These are phyloP conservation scores for Diogma glabrata DNA, from an alignment of 2,888 invertebrate genomes.

Conservation along the genomic window DNA sequence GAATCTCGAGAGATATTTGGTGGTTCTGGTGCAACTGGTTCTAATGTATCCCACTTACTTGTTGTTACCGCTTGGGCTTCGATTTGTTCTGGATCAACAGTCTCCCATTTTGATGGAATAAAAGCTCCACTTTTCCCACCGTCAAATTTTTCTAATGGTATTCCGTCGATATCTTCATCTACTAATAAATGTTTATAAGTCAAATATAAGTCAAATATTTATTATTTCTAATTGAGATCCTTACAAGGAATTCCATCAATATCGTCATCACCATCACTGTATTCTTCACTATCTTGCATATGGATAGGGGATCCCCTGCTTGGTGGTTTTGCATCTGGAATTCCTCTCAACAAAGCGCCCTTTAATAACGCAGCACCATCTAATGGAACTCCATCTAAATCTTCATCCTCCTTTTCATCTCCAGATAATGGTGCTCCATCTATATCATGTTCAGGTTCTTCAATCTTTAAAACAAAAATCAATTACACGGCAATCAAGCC, in stretches of 20 bases:
- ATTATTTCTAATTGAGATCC: constrained; percentile 16
- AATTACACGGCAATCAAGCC: neutral
- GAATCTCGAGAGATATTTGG: constrained; percentile 31
- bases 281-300: constrained; percentile 20
- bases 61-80: constrained; percentile 77
- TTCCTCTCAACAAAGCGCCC: constrained; percentile 44
- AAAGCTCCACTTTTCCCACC: constrained; percentile 45
- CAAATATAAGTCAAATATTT: neutral
- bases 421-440: constrained; percentile 40
- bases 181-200: too few relatives aligned
- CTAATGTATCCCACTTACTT: constrained; percentile 77
- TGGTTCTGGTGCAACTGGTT: constrained; percentile 35
- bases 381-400: constrained; percentile 62
- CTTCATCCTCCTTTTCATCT: constrained; percentile 48
- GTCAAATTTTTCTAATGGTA: constrained; percentile 46
- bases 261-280: constrained; percentile 43
- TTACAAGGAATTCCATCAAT: constrained; percentile 57
- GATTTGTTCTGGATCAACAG: constrained; percentile 73
- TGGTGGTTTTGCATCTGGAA: constrained; percentile 27
- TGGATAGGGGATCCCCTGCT: constrained; percentile 28
- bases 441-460: constrained; percentile 30
- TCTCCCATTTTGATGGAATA: constrained; percentile 93
- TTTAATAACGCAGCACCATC: constrained; percentile 74
- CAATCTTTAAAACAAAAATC: constrained; percentile 23
- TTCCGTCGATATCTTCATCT: constrained; percentile 65